Conservation (phyloP, 2,113 vertebrate genomes). For the Pyxicephalus adspersus region DNA sequence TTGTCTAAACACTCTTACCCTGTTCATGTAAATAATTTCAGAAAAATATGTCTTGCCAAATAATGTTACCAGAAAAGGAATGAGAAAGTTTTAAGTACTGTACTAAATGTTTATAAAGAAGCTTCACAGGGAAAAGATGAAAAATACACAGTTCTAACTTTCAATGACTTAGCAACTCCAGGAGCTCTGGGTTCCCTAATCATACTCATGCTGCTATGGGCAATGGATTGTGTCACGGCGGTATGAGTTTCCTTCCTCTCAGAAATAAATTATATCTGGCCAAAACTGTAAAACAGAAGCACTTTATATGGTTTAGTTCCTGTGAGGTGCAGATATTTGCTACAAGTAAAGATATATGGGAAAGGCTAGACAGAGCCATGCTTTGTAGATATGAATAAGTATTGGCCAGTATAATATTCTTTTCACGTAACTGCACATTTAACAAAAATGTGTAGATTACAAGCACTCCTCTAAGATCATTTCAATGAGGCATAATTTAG, state of each 20-base stretch:
- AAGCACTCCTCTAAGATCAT: not conserved
- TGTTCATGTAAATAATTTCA: constrained; percentile 18
- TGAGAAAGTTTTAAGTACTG: constrained; percentile 4
- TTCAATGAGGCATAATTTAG: not conserved
- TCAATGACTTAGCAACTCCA: constrained; percentile 39
- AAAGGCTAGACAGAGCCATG: constrained; percentile 44
- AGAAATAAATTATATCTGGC: constrained; percentile 53
- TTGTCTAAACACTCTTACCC: not conserved
- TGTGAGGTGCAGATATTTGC: constrained; percentile 42
- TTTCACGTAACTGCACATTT: constrained; percentile 19
- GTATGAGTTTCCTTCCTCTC: constrained; percentile 52
- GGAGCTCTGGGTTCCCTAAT: constrained; percentile 37
- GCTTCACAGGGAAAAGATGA: constrained; percentile 30
- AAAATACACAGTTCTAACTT: constrained; percentile 50
- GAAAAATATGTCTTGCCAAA: constrained; percentile 9
- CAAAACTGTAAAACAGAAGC: constrained; percentile 52
- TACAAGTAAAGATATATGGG: constrained; percentile 45
- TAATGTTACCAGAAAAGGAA: constrained; percentile 3
- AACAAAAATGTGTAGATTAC: constrained; percentile 10
- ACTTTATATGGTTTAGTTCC: constrained; percentile 48
- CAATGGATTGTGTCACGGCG: constrained; percentile 48
- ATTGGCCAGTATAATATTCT: constrained; percentile 27
- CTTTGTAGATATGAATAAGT: constrained; percentile 38
- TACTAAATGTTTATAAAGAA: constrained; percentile 28
- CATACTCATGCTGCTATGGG: constrained; percentile 50